Conservation (phyloP, 2,113 vertebrate species). For the Chloropsis cyanopogon region DNA sequence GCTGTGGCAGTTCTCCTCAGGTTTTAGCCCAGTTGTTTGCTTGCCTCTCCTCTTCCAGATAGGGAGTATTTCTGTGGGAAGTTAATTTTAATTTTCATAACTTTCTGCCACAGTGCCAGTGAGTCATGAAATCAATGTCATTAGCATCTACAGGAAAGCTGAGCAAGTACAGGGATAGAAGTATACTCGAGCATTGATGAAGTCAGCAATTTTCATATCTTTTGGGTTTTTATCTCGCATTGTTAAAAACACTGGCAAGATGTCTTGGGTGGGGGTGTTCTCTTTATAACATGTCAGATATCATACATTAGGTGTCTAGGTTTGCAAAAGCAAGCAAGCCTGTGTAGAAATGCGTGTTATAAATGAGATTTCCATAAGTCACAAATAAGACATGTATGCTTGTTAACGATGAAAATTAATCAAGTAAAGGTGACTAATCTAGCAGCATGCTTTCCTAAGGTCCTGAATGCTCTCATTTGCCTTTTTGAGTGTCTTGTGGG, state of each 20-base stretch:
- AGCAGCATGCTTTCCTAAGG: not conserved
- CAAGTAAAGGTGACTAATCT: not conserved
- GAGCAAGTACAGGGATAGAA: not conserved
- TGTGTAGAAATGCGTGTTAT: not conserved
- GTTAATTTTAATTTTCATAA: not conserved
- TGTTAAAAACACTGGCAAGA: not conserved
- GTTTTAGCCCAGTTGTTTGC: not conserved
- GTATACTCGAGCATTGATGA: not conserved
- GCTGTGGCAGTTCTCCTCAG: not conserved
- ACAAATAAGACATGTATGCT: fast-evolving
- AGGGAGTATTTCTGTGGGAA: not conserved
- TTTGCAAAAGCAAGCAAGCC: not conserved
- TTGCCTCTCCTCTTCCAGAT: not conserved
- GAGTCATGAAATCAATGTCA: not conserved
- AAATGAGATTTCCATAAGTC: not conserved
- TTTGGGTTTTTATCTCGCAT: not conserved
- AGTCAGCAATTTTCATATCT: not conserved
- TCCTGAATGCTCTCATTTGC: not conserved
- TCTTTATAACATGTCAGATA: not conserved
- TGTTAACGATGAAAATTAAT: not conserved
- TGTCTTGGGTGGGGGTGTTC: not conserved
- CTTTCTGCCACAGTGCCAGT: not conserved
- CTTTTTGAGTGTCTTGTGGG: not conserved
- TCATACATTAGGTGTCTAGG: not conserved
- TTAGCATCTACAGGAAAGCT: not conserved